A percentile compares a stretch with the other conserved stretches of the same genome.
These are phyloP conservation scores for Trinectes maculatus DNA, from an alignment of 2,113 vertebrate genomes.

Conservation along the genomic window DNA sequence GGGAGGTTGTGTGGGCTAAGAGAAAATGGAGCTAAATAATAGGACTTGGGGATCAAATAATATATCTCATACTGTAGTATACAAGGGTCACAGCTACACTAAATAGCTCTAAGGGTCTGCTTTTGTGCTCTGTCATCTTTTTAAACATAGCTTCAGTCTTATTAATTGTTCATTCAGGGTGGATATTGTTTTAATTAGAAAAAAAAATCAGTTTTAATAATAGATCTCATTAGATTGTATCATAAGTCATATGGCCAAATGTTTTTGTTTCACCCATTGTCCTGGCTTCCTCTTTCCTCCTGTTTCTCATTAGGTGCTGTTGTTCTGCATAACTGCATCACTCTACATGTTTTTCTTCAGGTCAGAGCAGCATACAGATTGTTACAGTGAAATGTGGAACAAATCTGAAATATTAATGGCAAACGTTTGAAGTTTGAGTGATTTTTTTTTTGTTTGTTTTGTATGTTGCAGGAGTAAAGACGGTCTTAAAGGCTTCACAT, in stretches of 20 bases:
- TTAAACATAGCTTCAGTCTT: neutral
- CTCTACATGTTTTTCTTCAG: slow-evolving; percentile 86
- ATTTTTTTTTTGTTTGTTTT: slow-evolving; percentile 41
- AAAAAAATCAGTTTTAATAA: too few relatives aligned
- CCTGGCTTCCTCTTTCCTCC: neutral
- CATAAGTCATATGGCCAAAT: neutral
- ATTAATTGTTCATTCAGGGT: too few relatives aligned
- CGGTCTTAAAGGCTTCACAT: slow-evolving; percentile 96
- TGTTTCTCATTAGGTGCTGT: slow-evolving; percentile 72
- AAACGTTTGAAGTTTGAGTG: neutral
- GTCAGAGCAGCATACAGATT: slow-evolving; percentile 56
- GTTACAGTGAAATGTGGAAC: neutral
- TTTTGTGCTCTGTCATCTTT: neutral
- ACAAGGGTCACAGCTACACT: too few relatives aligned
- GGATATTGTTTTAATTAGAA: too few relatives aligned
- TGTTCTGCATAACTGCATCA: slow-evolving; percentile 82
- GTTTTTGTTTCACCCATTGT: neutral
- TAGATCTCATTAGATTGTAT: too few relatives aligned
- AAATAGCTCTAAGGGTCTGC: too few relatives aligned
- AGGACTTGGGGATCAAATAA: neutral
- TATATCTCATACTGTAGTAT: neutral
- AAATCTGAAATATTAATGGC: neutral
- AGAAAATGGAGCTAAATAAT: neutral
- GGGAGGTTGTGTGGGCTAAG: neutral
- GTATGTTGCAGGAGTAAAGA: slow-evolving; percentile 89